Percentiles rank a stretch among this genome's conserved stretches.
Evolutionary conservation across 2,888 invertebrate species (phyloP).

Genomic region (Orthonychiurus folsomi): DNA sequence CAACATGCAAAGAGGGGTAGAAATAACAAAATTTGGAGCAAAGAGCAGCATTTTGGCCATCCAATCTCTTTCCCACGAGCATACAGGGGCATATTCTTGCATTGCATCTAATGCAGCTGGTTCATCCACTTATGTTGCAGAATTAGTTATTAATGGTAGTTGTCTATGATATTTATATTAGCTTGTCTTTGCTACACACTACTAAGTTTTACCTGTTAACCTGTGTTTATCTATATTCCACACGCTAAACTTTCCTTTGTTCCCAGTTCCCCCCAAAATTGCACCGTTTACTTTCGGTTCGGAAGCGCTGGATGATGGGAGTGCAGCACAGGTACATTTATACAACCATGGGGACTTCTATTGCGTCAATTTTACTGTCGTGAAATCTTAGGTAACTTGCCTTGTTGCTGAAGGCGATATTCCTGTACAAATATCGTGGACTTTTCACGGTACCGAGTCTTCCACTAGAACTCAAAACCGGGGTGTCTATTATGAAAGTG

Average conservation of each 20-base stretch:
- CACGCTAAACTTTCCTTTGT: no score
- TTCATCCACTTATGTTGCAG: slow-evolving; percentile 42
- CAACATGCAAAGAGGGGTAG: slow-evolving; percentile 28
- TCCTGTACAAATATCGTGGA: slow-evolving; percentile 68
- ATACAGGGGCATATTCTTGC: slow-evolving; percentile 43
- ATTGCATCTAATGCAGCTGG: slow-evolving; percentile 42
- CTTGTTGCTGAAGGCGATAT: slow-evolving; percentile 65
- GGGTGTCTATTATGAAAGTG: slow-evolving; percentile 38
- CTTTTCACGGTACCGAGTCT: slow-evolving; percentile 57
- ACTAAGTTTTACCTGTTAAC: no score
- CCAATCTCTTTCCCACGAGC: slow-evolving; percentile 41
- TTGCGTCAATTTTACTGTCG: no score
- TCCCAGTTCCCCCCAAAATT: slow-evolving; percentile 46
- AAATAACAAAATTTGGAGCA: slow-evolving; percentile 49
- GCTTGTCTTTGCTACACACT: no score
- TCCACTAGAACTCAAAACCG: slow-evolving; percentile 21
- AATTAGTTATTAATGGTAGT: slow-evolving; percentile 48
- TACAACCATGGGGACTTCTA: no score
- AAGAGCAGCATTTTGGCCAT: slow-evolving; percentile 56
- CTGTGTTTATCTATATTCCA: no score
- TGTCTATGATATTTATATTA: no score
- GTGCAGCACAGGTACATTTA: slow-evolving; percentile 62
- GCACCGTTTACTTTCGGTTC: slow-evolving; percentile 58
- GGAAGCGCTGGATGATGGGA: slow-evolving; percentile 64
- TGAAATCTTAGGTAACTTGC: slow-evolving; percentile 53